Evolutionary conservation across 2,888 invertebrate species (phyloP).

Genomic region (Drosophila mettleri): DNA sequence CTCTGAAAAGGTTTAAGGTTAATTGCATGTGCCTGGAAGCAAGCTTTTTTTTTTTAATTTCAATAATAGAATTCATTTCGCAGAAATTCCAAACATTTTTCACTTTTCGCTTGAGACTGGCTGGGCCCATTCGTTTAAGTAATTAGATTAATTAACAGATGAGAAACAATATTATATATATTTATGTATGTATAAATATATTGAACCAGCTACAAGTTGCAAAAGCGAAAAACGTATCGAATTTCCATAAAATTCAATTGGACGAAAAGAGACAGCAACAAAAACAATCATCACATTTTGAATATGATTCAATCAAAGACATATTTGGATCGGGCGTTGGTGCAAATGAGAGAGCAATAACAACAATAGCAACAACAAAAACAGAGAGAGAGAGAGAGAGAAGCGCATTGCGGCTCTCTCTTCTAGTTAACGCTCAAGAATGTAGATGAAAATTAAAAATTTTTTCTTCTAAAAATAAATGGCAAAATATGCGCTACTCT

Average conservation of each 20-base stretch:
- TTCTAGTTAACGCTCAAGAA: conserved; percentile 63
- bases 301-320: conserved; percentile 84
- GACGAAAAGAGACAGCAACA: conserved; percentile 83
- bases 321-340: conserved; percentile 85
- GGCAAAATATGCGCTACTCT: conserved; percentile 64
- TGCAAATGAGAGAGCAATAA: conserved; percentile 70
- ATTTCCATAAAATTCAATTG: conserved; percentile 83
- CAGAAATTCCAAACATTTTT: conserved; percentile 51
- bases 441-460: conserved; percentile 79
- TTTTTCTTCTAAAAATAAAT: conserved; percentile 80
- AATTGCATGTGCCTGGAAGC: conserved; percentile 67
- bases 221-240: conserved; percentile 80
- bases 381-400: conserved; percentile 2
- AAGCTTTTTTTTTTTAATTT: conserved; percentile 53
- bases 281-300: conserved; percentile 68
- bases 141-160: conserved; percentile 25
- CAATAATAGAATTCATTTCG: conserved; percentile 23
- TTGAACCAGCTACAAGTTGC: conserved; percentile 42
- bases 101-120: conserved; percentile 45
- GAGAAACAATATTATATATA: conserved; percentile 14
- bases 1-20: conserved; percentile 53
- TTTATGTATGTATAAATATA: too few species aligned
- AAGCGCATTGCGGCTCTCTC: conserved; percentile 27
- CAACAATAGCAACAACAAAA: conserved; percentile 29
- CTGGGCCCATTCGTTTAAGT: conserved; percentile 14